Base-by-base conservation (phyloP, 2,888 invertebrate species). In the Leptogaster cylindrica region DNA sequence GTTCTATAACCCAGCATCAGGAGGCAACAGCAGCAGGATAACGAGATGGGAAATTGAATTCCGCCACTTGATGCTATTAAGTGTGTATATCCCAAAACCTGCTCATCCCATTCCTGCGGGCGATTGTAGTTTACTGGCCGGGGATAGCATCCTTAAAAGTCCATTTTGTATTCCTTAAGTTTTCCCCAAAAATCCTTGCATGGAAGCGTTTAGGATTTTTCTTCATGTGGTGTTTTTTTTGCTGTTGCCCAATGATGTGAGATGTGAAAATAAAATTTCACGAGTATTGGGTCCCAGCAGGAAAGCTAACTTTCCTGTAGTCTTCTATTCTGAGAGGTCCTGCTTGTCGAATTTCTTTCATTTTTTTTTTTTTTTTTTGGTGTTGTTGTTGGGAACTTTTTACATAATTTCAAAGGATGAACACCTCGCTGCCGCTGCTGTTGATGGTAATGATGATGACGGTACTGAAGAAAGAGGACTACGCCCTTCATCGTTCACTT, bases 21-120 rank as follows among this genome's bases (percentile, higher is more conserved):
- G n/a, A n/a, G n/a, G n/a, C n/a, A n/a, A n/a, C 23, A 31, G 64
- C 12, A 23, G 39, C 23, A 48, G 20, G 63, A 63, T 63, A 63
- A 63, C 63, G 63, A 48, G 28, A 44, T 48, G 36, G 48, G 48
- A 64, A 55, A 66, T 66, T 52, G 52, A 66, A 66, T 66, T 66
- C 52, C 41, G 44, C 55, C 66, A 66, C 66, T 55, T 55, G 55
- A 66, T 66, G 66, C 39, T 55, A 41, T 55, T 55, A 66, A 44
- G 46, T 52, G 31, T 8, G 41, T 25, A 39, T 44, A 25, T 27
- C 44, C 18, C 8, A 20, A 28, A 28, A 25, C 16, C 5, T 23
- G 44, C 44, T 27, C 20, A 18, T 28, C 16, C 44, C 44, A 7
- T 27, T 44, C n/a, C 28, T 10, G 12, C 12, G 16, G 36, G 18